Evolutionary conservation across 2,797 vertebrate genomes (phyloP).

Genomic region (Rhinatrema bivittatum): DNA sequence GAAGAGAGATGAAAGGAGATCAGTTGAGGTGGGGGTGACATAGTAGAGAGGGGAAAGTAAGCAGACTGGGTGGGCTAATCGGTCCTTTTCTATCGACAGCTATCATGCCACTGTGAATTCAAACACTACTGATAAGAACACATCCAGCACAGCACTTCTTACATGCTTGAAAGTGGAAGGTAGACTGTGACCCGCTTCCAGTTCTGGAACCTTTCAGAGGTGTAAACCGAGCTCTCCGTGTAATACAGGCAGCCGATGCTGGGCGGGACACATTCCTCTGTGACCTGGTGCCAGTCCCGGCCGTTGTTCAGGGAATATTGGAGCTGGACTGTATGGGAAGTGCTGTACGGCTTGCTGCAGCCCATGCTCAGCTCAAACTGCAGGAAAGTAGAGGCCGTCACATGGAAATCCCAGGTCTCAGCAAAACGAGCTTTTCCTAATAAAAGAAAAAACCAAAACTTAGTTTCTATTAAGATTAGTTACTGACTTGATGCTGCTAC

Average conservation of each 20-base stretch:
- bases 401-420: conserved; percentile 96
- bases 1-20: too few relatives aligned
- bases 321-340: conserved; percentile 74
- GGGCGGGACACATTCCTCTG: conserved; percentile 89
- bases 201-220: conserved; percentile 83
- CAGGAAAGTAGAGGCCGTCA: conserved; percentile 85
- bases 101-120: too few relatives aligned
- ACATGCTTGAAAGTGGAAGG: conserved; percentile 80
- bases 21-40: too few relatives aligned
- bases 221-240: conserved; percentile 85
- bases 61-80: too few relatives aligned
- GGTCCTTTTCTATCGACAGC: too few relatives aligned
- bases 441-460: not conserved
- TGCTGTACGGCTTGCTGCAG: conserved; percentile 82
- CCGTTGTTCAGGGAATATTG: conserved; percentile 91
- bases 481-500: not conserved
- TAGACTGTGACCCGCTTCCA: conserved; percentile 91
- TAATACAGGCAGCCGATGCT: conserved; percentile 91
- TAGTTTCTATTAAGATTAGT: not conserved
- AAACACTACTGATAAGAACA: too few relatives aligned
- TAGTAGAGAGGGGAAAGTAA: too few relatives aligned
- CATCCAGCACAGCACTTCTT: conserved; percentile 31
- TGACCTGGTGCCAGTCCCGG: conserved; percentile 86
- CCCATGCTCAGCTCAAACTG: conserved; percentile 96
- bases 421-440: conserved; percentile 88